Conservation (phyloP, 2,113 vertebrate species). For the Trachemys scripta region DNA sequence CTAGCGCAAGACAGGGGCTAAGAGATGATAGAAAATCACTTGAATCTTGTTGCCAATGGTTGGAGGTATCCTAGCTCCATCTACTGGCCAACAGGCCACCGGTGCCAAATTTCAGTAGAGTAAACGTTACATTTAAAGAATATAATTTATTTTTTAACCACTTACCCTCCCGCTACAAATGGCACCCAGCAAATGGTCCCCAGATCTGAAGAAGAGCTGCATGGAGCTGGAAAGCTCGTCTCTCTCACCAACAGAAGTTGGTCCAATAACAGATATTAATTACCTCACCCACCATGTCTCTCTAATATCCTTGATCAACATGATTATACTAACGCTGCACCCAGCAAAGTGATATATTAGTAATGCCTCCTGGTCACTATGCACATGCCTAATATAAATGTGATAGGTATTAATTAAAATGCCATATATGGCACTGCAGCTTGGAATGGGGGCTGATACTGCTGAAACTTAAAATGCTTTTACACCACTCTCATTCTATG, state of each 20-base stretch:
- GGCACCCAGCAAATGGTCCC: not conserved
- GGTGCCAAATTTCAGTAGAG: not conserved
- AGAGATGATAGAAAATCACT: not conserved
- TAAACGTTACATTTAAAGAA: not conserved
- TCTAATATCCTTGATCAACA: not conserved
- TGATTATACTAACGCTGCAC: not conserved
- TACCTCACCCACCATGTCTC: not conserved
- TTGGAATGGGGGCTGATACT: not conserved
- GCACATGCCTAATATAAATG: not conserved
- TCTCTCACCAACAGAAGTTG: not conserved
- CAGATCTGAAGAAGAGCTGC: not conserved
- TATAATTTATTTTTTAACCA: not conserved
- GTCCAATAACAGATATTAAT: not conserved
- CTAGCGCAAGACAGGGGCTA: not conserved
- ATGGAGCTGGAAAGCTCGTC: not conserved
- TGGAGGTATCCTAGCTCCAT: not conserved
- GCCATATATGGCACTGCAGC: not conserved
- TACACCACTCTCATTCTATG: not conserved
- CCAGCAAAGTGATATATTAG: not conserved
- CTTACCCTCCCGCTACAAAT: not conserved
- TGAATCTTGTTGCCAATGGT: not conserved
- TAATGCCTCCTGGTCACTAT: not conserved
- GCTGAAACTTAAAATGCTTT: not conserved
- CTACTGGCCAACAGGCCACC: not conserved
- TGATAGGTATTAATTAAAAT: not conserved